Evolutionary conservation across 2,888 invertebrate species (phyloP).

Genomic region (Pollenia amentaria): DNA sequence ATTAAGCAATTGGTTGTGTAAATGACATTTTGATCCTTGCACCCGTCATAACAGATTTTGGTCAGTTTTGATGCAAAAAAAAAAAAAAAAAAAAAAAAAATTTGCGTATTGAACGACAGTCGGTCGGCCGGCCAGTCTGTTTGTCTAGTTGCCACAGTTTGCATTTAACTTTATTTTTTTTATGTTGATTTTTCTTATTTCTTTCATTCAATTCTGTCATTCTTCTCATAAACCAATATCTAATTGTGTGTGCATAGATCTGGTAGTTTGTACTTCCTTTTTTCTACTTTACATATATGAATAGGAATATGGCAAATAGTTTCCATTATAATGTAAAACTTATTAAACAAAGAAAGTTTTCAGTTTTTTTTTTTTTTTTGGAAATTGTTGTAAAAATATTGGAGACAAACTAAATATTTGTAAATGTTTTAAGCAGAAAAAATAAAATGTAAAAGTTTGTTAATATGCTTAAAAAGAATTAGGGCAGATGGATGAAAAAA

Average conservation of each 20-base stretch:
- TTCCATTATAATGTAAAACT: constrained; percentile 9
- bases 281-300: neutral
- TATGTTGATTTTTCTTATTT: constrained; percentile 48
- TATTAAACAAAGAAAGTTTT: neutral
- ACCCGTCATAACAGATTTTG: constrained; percentile 61
- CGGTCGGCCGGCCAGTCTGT: constrained; percentile 6
- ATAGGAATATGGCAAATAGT: neutral
- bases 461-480: constrained; percentile 44
- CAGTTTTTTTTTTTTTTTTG: neutral
- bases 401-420: constrained; percentile 20
- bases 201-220: constrained; percentile 26
- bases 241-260: constrained; percentile 61
- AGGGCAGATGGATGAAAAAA: constrained; percentile 5
- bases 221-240: constrained; percentile 44
- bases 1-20: constrained; percentile 67
- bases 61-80: constrained; percentile 21
- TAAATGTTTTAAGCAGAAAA: neutral
- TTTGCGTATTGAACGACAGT: constrained; percentile 4
- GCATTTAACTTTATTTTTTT: neutral
- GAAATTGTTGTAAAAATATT: constrained; percentile 6
- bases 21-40: constrained; percentile 63
- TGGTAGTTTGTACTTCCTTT: constrained; percentile 12
- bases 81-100: neutral
- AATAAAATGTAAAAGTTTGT: constrained; percentile 22
- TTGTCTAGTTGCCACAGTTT: neutral